These are phyloP conservation scores for Holacanthus passer DNA, from an alignment of 2,113 vertebrate species.

Conservation along the genomic window DNA sequence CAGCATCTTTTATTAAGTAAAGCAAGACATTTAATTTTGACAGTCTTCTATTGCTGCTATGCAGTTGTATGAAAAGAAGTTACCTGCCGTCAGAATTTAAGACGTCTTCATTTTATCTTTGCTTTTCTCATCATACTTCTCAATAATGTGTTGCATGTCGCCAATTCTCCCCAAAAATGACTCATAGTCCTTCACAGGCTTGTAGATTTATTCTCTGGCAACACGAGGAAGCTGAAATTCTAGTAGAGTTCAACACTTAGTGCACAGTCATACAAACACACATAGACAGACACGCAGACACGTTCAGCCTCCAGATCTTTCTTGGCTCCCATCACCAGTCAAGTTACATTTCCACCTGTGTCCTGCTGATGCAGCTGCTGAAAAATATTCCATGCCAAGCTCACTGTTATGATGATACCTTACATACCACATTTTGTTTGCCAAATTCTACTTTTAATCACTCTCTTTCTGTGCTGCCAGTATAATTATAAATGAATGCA, in stretches of 20 bases:
- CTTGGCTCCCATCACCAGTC: constrained; percentile 64
- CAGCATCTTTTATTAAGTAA: background rate
- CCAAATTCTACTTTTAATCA: constrained; percentile 72
- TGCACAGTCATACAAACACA: constrained; percentile 45
- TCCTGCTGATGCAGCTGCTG: constrained; percentile 79
- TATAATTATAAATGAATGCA: constrained; percentile 53
- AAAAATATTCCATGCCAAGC: constrained; percentile 59
- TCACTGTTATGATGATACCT: constrained; percentile 68
- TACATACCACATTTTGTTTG: constrained; percentile 58
- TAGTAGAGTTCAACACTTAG: constrained; percentile 20
- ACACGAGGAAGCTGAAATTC: constrained; percentile 39
- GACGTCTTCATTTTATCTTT: background rate
- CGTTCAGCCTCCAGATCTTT: constrained; percentile 61
- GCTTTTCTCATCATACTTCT: background rate
- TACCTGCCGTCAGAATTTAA: background rate
- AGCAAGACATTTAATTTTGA: constrained; percentile 8
- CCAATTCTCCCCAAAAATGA: constrained; percentile 24
- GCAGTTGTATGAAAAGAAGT: too few relatives aligned
- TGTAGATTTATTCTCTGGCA: constrained; percentile 37
- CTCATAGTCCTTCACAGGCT: constrained; percentile 14
- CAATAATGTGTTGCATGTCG: background rate
- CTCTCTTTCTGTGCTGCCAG: constrained; percentile 39
- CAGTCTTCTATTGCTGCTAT: background rate
- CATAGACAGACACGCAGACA: constrained; percentile 33
- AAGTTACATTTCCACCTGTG: constrained; percentile 70